Conservation (phyloP, 2,797 vertebrate species). For the Acanthurus leucopareius region DNA sequence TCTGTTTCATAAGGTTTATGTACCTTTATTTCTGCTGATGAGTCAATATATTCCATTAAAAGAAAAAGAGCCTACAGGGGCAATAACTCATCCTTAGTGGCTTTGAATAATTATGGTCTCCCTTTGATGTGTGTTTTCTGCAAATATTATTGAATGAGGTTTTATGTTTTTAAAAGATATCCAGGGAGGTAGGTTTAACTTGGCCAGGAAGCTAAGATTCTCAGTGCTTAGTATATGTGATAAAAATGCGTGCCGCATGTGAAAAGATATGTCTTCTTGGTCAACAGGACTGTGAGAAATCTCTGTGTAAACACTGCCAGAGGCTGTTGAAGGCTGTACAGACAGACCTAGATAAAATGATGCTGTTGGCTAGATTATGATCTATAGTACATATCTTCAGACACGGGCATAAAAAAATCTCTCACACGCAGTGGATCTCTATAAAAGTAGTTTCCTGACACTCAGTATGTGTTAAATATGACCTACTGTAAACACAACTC, state of each 20-base stretch:
- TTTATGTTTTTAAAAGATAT: slow-evolving; percentile 28
- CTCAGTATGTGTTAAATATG: slow-evolving; percentile 1
- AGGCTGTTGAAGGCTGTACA: slow-evolving; percentile 34
- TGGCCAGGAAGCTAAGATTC: background rate
- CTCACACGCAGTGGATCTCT: background rate
- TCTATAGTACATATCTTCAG: slow-evolving; percentile 24
- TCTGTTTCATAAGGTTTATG: background rate
- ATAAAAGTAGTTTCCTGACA: background rate
- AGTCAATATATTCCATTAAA: background rate
- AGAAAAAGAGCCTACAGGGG: background rate
- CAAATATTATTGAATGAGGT: slow-evolving; percentile 10
- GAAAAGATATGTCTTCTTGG: slow-evolving; percentile 21
- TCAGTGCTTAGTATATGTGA: slow-evolving; percentile 13
- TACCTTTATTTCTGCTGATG: background rate
- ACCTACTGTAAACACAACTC: background rate
- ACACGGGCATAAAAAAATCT: slow-evolving; percentile 2
- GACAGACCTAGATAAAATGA: slow-evolving; percentile 24
- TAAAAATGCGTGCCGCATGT: slow-evolving; percentile 31
- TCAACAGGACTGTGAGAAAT: slow-evolving; percentile 36
- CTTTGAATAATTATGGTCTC: slow-evolving; percentile 15
- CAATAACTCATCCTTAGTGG: background rate
- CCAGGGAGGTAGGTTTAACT: slow-evolving; percentile 9
- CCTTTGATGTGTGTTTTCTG: slow-evolving; percentile 25
- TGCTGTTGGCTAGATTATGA: slow-evolving; percentile 16
- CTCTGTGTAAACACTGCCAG: slow-evolving; percentile 40